These are phyloP conservation scores for Daktulosphaira vitifoliae DNA, from an alignment of 1,140 invertebrate species.

Conservation along the genomic window DNA sequence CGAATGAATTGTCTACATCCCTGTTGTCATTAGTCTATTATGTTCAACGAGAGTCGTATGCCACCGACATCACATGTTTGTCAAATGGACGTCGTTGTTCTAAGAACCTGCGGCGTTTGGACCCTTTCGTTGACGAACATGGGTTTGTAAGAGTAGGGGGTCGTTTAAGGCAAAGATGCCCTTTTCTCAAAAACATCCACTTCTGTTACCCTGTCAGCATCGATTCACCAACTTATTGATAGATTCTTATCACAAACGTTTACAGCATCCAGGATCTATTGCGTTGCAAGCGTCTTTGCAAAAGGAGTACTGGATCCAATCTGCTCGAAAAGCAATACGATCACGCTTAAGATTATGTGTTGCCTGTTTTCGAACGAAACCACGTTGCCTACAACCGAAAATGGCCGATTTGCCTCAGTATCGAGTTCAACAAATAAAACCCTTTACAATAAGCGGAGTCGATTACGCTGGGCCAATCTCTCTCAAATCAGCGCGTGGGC, in stretches of 20 bases:
- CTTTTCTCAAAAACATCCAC: not conserved
- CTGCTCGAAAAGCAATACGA: not conserved
- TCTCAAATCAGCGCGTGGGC: not conserved
- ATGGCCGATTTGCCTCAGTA: not conserved
- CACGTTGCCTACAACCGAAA: not conserved
- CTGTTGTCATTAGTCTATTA: not conserved
- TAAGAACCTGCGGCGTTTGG: not conserved
- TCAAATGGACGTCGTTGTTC: not conserved
- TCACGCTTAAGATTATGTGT: not conserved
- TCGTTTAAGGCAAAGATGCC: not conserved
- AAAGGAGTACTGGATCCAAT: conserved; percentile 14
- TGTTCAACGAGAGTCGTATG: not conserved
- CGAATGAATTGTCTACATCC: not conserved
- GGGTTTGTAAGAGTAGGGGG: conserved; percentile 31
- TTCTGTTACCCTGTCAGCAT: not conserved
- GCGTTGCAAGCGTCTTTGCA: not conserved
- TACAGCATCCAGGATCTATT: not conserved
- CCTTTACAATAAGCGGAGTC: not conserved
- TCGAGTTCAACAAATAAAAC: not conserved
- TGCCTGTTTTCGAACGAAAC: not conserved
- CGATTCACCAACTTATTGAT: not conserved
- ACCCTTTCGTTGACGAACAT: not conserved
- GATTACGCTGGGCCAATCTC: conserved; percentile 10
- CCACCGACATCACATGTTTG: not conserved
- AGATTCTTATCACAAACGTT: conserved; percentile 16